phyloP scores from a whole-genome alignment of 1,140 invertebrate genomes.

The Calliphora vicina region DNA sequence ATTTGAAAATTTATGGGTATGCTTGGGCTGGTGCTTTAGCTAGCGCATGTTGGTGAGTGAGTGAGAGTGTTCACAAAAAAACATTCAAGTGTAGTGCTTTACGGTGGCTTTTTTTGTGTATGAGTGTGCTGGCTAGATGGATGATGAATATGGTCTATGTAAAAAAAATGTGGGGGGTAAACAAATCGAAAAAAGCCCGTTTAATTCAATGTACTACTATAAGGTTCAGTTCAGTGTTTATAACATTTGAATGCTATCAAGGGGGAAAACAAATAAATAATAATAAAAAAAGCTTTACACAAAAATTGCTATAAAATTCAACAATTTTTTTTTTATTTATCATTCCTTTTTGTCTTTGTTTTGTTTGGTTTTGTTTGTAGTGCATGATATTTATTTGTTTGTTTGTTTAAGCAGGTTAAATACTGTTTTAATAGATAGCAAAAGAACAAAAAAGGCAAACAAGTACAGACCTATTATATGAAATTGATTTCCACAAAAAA shows the following conservation, averaged over 20 bases:
- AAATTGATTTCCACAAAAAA: too few species aligned
- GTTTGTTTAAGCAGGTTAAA: not conserved
- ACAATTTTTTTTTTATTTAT: not conserved
- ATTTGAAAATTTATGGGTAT: not conserved
- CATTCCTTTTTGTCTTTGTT: not conserved
- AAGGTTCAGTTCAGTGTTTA: conserved; percentile 1
- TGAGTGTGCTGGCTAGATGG: not conserved
- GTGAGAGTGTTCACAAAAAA: too few species aligned
- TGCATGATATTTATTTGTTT: not conserved
- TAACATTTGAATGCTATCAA: conserved; percentile 6
- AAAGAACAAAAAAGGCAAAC: too few species aligned
- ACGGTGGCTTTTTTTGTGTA: not conserved
- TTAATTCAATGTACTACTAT: conserved; percentile 1
- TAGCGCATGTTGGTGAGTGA: not conserved
- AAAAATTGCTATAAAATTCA: not conserved
- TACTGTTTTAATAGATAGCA: not conserved
- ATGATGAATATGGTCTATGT: not conserved
- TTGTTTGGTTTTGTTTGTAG: too few species aligned
- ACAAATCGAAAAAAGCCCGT: not conserved
- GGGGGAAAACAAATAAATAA: not conserved
- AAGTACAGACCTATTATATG: too few species aligned
- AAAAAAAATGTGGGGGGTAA: not conserved
- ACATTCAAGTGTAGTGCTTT: not conserved
- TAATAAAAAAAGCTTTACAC: not conserved
- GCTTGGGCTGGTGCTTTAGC: not conserved